Evolutionary conservation across 2,113 vertebrate species (phyloP).

Genomic region (Telmatochromis sp.): DNA sequence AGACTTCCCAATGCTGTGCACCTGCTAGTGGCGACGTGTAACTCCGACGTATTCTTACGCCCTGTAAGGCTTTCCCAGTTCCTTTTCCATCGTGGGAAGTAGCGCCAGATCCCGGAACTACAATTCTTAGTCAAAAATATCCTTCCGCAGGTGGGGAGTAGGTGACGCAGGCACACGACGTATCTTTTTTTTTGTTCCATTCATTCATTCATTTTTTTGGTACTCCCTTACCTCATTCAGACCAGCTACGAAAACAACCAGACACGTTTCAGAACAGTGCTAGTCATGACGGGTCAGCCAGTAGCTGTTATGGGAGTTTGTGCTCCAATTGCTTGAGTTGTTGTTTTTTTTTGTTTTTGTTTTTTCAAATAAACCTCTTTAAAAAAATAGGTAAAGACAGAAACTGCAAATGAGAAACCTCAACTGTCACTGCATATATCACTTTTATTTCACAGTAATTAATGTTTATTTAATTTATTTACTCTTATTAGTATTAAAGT

Average conservation of each 20-base stretch:
- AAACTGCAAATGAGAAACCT: background rate
- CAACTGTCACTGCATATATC: background rate
- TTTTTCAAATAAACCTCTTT: background rate
- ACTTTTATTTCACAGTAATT: background rate
- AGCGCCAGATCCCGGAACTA: constrained; percentile 62
- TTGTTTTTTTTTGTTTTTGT: accelerated
- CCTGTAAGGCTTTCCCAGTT: background rate
- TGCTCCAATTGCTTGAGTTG: background rate
- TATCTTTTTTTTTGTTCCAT: background rate
- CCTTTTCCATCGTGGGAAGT: constrained; percentile 7
- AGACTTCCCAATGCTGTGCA: constrained; percentile 29
- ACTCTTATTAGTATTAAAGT: background rate
- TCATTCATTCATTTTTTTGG: constrained; percentile 11
- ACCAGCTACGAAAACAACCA: background rate
- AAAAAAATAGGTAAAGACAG: background rate
- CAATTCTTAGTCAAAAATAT: constrained; percentile 11
- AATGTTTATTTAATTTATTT: background rate
- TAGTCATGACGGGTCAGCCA: background rate
- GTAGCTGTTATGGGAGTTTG: background rate
- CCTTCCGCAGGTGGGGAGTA: constrained; percentile 35
- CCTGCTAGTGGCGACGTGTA: constrained; percentile 42
- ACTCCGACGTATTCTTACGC: constrained; percentile 52
- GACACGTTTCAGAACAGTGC: background rate
- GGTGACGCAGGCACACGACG: constrained; percentile 45
- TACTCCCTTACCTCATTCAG: background rate